A percentile compares a stretch with the other conserved stretches of the same genome.
Evolutionary conservation across 2,888 invertebrate genomes (phyloP).

Genomic region (Cataglyphis cursor): DNA sequence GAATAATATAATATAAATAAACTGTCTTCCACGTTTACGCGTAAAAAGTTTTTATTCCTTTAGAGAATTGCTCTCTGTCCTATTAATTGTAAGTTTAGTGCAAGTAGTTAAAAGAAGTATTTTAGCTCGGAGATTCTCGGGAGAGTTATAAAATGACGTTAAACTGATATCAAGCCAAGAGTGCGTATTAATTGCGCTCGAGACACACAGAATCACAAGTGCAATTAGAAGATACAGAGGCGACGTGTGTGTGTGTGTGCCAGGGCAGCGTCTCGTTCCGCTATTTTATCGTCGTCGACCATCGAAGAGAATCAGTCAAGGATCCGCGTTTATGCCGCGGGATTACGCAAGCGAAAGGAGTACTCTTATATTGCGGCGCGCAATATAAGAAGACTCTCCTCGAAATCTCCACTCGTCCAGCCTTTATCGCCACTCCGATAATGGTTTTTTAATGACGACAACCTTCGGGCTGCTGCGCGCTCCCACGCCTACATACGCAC

Average conservation of each 20-base stretch:
- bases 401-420: slow-evolving; percentile 33
- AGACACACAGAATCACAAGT: background rate
- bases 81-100: background rate
- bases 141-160: background rate
- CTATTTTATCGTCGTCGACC: slow-evolving; percentile 52
- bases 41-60: background rate
- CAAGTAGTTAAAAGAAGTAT: background rate
- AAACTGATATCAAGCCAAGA: background rate
- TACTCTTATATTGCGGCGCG: slow-evolving; percentile 3
- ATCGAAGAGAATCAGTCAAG: slow-evolving; percentile 52
- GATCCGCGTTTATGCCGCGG: slow-evolving; percentile 11
- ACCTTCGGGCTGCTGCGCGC: slow-evolving; percentile 59
- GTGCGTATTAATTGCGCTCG: slow-evolving; percentile 19
- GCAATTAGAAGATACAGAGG: slow-evolving; percentile 19
- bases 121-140: background rate
- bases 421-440: slow-evolving; percentile 40
- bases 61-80: background rate
- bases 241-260: slow-evolving; percentile 48
- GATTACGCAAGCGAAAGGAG: slow-evolving; percentile 55
- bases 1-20: background rate
- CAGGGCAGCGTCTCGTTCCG: slow-evolving; percentile 32
- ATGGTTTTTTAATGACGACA: slow-evolving; percentile 54
- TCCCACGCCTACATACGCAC: slow-evolving; percentile 63
- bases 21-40: background rate
- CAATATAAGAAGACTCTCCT: slow-evolving; percentile 8